These are phyloP conservation scores for Arrhamphus sclerolepis DNA, from an alignment of 2,797 vertebrate genomes.

Conservation along the genomic window DNA sequence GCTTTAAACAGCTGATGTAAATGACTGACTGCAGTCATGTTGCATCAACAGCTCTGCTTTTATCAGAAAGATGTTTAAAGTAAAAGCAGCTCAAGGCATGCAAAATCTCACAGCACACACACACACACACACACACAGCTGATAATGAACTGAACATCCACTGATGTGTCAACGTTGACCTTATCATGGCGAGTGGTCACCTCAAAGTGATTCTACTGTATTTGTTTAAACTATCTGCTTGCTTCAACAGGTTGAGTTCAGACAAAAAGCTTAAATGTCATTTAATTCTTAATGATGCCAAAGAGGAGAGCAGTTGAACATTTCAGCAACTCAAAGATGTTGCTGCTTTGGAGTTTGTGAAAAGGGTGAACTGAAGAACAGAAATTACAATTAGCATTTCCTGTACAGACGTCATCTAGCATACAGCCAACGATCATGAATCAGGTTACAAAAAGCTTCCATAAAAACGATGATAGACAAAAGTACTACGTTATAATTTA, in stretches of 20 bases:
- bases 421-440: too few relatives aligned
- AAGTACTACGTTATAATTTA: too few relatives aligned
- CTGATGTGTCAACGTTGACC: slow-evolving; percentile 65
- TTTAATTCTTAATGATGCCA: too few relatives aligned
- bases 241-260: slow-evolving; percentile 1
- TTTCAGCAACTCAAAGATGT: too few relatives aligned
- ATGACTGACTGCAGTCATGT: slow-evolving; percentile 1
- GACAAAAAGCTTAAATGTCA: too few relatives aligned
- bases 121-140: slow-evolving; percentile 23
- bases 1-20: not conserved
- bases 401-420: too few relatives aligned
- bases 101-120: slow-evolving; percentile 23
- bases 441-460: too few relatives aligned
- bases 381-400: too few relatives aligned
- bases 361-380: too few relatives aligned
- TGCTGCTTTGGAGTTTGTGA: too few relatives aligned
- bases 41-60: slow-evolving; percentile 32
- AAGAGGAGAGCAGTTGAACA: too few relatives aligned
- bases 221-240: slow-evolving; percentile 3
- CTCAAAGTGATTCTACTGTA: slow-evolving; percentile 24
- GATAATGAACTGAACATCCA: slow-evolving; percentile 61
- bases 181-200: slow-evolving; percentile 3
- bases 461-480: too few relatives aligned
- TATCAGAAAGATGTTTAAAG: slow-evolving; percentile 41
- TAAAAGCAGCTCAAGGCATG: slow-evolving; percentile 31